Evolutionary conservation across 2,888 invertebrate species (phyloP), one percentile per base, ranked within the genome.

Genomic region (Melipona beecheii): DNA sequence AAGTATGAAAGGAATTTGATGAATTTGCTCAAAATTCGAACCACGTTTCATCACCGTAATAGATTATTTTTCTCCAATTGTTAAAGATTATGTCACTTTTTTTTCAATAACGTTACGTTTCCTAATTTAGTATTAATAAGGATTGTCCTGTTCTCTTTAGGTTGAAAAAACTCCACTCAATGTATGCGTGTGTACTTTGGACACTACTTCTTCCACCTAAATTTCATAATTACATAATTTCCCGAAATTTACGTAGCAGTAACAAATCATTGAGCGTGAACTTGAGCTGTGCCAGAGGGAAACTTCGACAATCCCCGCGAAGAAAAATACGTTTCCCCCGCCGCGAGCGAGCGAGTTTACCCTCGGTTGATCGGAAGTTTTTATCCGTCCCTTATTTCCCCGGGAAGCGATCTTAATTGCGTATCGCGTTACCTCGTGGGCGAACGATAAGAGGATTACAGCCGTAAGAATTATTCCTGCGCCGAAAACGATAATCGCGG

Each of bases 401-500:
- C 56, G 36, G 24, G 54, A 31, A 52, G 17, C 73, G 74, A 71
- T 83, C 83, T 83, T 80, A 85, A 85, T 84, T 84, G 80, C 75
- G 71, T 75, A 77, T 80, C 84, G 74, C 80, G 76, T 85, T 75
- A 75, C 79, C 49, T 36, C 70, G 76, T 4, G 75, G 50, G 60
- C 58, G 58, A 62, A 73, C 64, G 80, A 81, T 84, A 77, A 86
- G 73, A 54, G 78, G 75, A 78, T 87, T 78, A 83, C 72, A 31
- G 54, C 73, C 36, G 78, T 64, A 81, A 84, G 81, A 86, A 86
- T 88, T 86, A 87, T 83, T 73, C 19, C 21, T 65, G 78, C 43
- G 43, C 36, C 64, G 64, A 81, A 83, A 84, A 76, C 74, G 84
- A 88, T 86, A 85, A 88, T 84, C 72, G 73, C n/a, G 65, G 31